Evolutionary conservation across 2,888 invertebrate genomes (phyloP).

Genomic region (Volucella zonaria): DNA sequence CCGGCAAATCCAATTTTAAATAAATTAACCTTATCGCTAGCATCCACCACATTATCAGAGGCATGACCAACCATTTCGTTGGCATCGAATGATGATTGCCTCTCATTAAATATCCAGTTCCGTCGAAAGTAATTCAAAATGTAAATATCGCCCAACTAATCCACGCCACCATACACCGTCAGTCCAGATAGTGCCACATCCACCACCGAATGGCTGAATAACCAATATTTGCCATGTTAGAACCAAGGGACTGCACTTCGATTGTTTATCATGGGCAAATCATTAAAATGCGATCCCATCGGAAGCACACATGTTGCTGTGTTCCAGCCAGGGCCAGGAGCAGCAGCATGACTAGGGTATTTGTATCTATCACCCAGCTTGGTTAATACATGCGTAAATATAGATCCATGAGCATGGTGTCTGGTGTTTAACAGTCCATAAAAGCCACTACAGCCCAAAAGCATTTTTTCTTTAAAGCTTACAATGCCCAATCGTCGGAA

Average conservation of each 20-base stretch:
- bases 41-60: conserved; percentile 11
- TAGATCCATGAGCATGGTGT: conserved; percentile 20
- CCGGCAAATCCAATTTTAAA: conserved; percentile 51
- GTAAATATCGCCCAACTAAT: conserved; percentile 51
- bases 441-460: neutral
- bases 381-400: conserved; percentile 46
- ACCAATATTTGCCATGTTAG: conserved; percentile 54
- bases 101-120: conserved; percentile 55
- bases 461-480: neutral
- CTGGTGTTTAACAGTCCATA: conserved; percentile 20
- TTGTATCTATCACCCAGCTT: conserved; percentile 12
- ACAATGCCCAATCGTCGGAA: conserved; percentile 15
- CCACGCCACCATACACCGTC: conserved; percentile 3
- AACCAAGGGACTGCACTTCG: conserved; percentile 51
- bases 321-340: neutral
- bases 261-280: conserved; percentile 58
- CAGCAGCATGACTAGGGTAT: neutral
- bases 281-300: conserved; percentile 60
- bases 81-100: conserved; percentile 46
- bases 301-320: conserved; percentile 55
- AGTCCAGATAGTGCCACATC: neutral
- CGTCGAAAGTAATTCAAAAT: conserved; percentile 49
- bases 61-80: conserved; percentile 6
- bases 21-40: conserved; percentile 48
- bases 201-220: conserved; percentile 37